Percentiles rank a stretch among this genome's conserved stretches.
Conservation (phyloP, 1,140 invertebrate species). For the Tetramorium simillimum region DNA sequence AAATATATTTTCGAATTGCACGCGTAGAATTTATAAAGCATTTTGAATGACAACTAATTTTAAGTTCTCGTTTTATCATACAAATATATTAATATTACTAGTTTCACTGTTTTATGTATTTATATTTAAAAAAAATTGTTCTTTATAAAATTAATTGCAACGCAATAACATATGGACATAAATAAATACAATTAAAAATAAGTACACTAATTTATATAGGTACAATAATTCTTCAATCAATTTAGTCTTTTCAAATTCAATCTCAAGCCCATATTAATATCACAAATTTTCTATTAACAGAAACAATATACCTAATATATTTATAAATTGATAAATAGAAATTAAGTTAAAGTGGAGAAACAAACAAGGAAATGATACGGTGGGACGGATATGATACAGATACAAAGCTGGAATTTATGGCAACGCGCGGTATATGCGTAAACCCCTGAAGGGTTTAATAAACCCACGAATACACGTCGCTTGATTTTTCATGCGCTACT, state of each 20-base stretch:
- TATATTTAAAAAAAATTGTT: background rate
- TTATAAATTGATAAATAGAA: background rate
- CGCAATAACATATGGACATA: background rate
- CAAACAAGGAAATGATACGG: constrained; percentile 1
- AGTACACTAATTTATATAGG: background rate
- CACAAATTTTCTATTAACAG: background rate
- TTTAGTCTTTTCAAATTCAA: background rate
- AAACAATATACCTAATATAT: background rate
- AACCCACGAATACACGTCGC: constrained; percentile 53
- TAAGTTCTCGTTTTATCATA: background rate
- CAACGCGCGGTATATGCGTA: constrained; percentile 1
- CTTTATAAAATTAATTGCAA: background rate
- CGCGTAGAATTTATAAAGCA: background rate
- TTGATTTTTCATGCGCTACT: constrained; percentile 44
- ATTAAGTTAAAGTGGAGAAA: background rate
- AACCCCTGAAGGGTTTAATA: constrained; percentile 59
- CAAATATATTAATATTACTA: background rate
- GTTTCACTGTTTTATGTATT: background rate
- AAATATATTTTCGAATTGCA: background rate
- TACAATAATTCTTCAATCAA: background rate
- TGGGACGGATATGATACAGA: background rate
- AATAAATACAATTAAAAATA: background rate
- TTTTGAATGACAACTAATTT: background rate
- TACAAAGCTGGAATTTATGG: constrained; percentile 62
- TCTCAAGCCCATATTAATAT: background rate